These are phyloP conservation scores for Propsilocerus akamusi DNA, from an alignment of 1,140 invertebrate species.

Conservation along the genomic window DNA sequence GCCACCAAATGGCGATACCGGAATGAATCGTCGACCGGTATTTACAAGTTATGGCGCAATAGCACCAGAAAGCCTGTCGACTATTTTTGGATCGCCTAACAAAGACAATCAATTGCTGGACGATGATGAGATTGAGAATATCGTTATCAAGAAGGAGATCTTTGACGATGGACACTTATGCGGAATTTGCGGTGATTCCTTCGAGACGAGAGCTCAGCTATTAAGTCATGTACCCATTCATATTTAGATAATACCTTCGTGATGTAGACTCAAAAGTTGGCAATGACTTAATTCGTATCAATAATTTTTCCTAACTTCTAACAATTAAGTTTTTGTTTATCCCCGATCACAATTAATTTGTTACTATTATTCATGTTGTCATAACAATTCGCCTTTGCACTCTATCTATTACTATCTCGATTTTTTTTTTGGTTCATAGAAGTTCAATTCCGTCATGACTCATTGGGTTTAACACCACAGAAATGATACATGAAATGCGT, in stretches of 20 bases:
- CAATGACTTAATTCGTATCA: too few species aligned
- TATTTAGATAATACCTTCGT: conserved; percentile 32
- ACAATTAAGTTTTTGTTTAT: too few species aligned
- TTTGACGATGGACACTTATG: conserved; percentile 22
- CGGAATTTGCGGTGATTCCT: conserved; percentile 61
- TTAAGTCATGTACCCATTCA: conserved; percentile 60
- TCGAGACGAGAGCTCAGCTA: conserved; percentile 47
- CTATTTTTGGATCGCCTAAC: neutral
- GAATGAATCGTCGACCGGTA: neutral
- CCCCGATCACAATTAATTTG: too few species aligned
- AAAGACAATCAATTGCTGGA: neutral
- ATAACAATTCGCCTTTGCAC: too few species aligned
- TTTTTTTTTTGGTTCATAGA: neutral
- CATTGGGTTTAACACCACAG: neutral
- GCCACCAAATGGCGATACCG: neutral
- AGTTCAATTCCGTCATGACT: too few species aligned
- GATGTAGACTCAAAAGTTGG: too few species aligned
- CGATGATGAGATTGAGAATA: neutral
- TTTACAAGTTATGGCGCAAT: neutral
- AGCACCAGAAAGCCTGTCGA: neutral
- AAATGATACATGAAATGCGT: neutral
- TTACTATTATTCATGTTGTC: too few species aligned
- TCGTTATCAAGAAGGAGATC: neutral
- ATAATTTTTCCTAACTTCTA: too few species aligned
- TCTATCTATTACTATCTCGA: too few species aligned